Evolutionary conservation across 2,113 vertebrate species (phyloP).

Genomic region (Excalfactoria chinensis): DNA sequence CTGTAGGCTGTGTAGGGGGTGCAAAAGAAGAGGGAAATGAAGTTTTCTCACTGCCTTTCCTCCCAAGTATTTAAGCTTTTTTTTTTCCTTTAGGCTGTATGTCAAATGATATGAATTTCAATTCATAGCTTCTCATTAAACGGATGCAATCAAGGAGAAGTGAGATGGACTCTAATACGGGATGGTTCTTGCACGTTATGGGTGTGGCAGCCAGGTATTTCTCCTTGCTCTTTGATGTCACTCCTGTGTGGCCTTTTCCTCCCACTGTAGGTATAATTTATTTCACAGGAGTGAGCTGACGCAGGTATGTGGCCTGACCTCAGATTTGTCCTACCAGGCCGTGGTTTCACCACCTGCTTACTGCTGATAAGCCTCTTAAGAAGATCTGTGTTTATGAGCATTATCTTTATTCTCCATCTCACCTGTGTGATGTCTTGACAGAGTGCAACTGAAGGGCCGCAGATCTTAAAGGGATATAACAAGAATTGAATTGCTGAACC

Average conservation of each 20-base stretch:
- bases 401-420: neutral
- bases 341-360: neutral
- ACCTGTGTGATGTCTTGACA: neutral
- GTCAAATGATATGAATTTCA: neutral
- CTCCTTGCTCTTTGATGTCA: neutral
- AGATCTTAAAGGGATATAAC: neutral
- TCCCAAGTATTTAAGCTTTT: neutral
- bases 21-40: neutral
- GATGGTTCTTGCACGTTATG: neutral
- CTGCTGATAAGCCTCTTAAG: neutral
- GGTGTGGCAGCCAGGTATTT: neutral
- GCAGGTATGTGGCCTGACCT: neutral
- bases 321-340: neutral
- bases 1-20: rapidly evolving
- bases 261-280: neutral
- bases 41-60: rapidly evolving
- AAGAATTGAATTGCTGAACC: neutral
- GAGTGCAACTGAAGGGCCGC: neutral
- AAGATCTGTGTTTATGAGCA: too few relatives aligned
- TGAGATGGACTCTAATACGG: neutral
- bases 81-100: neutral
- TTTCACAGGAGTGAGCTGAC: neutral
- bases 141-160: neutral
- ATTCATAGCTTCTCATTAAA: neutral
- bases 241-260: neutral